These are phyloP conservation scores for Endotricha flammealis DNA, from an alignment of 2,888 invertebrate genomes.

Conservation along the genomic window DNA sequence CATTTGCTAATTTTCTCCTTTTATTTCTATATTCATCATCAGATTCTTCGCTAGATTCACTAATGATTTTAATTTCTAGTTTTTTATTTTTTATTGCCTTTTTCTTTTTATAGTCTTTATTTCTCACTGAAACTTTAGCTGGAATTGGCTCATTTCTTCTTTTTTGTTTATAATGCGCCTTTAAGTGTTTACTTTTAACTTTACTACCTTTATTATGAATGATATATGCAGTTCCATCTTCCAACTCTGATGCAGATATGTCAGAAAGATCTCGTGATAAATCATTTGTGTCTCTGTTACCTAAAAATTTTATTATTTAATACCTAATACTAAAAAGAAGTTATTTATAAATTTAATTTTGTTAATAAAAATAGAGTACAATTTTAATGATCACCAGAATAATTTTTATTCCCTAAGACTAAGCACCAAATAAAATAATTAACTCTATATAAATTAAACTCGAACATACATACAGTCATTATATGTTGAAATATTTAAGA, in stretches of 20 bases:
- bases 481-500: no score
- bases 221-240: slow-evolving; percentile 31
- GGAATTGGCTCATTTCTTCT: slow-evolving; percentile 35
- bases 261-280: slow-evolving; percentile 48
- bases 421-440: no score
- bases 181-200: slow-evolving; percentile 33
- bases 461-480: no score
- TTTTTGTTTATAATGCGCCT: slow-evolving; percentile 39
- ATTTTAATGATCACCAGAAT: no score
- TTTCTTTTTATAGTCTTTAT: slow-evolving; percentile 43
- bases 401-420: no score
- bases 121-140: slow-evolving; percentile 24
- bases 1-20: slow-evolving; percentile 73
- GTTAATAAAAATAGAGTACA: no score
- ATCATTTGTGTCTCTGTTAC: slow-evolving; percentile 31
- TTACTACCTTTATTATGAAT: slow-evolving; percentile 24
- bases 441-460: no score
- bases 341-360: no score
- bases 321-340: no score
- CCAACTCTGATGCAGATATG: slow-evolving; percentile 50
- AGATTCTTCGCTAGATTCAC: slow-evolving; percentile 62
- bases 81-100: slow-evolving; percentile 40
- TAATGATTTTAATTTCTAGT: slow-evolving; percentile 32
- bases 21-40: slow-evolving; percentile 66
- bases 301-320: slow-evolving; percentile 28